A percentile compares a stretch with the other conserved stretches of the same genome.
These are phyloP conservation scores for Phoeniculus purpureus DNA, from an alignment of 2,797 vertebrate genomes.

Conservation along the genomic window DNA sequence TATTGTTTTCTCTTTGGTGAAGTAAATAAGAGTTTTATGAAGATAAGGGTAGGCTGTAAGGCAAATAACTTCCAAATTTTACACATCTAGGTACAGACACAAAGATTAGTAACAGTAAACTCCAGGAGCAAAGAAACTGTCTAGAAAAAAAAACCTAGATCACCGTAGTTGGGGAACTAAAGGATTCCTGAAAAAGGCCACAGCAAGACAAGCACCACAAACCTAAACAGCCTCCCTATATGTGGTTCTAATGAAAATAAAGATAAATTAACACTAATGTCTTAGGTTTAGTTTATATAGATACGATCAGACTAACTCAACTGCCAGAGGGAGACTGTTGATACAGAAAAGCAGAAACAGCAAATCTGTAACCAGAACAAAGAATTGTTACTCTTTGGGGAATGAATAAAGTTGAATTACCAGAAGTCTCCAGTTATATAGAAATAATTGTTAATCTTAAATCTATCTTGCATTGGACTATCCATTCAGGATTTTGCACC, in stretches of 20 bases:
- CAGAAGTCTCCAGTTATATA: not conserved
- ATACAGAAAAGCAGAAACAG: not conserved
- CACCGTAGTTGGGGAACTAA: not conserved
- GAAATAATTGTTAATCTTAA: not conserved
- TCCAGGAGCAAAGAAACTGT: not conserved
- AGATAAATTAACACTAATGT: not conserved
- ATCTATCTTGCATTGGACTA: fast-evolving
- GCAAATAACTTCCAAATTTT: not conserved
- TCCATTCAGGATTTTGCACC: not conserved
- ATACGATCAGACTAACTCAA: not conserved
- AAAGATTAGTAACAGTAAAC: not conserved
- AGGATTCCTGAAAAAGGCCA: not conserved
- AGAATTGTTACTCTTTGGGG: not conserved
- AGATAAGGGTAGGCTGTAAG: not conserved
- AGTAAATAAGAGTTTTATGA: not conserved
- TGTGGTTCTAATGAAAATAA: not conserved
- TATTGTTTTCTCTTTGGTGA: too few relatives aligned
- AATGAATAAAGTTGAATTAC: not conserved
- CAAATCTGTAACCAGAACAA: not conserved
- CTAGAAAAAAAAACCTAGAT: not conserved
- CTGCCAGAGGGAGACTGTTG: not conserved
- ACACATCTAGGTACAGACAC: fast-evolving
- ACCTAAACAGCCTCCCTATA: not conserved
- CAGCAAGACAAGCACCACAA: fast-evolving
- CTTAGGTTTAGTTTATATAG: not conserved